Conservation (phyloP, 2,113 vertebrate species). For the Chloebia gouldiae region DNA sequence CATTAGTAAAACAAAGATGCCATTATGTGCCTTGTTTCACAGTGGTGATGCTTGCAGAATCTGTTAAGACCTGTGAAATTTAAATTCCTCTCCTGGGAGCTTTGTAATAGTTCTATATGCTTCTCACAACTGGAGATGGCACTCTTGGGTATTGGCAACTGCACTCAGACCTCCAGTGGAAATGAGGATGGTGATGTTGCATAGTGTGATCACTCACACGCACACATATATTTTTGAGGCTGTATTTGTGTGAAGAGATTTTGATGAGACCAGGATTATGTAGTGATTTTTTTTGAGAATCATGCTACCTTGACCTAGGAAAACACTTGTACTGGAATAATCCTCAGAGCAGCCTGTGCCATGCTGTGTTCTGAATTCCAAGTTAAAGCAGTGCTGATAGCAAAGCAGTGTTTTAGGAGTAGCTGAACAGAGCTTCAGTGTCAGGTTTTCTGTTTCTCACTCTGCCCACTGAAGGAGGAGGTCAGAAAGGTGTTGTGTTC, state of each 20-base stretch:
- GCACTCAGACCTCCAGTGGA: not conserved
- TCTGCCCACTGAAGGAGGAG: not conserved
- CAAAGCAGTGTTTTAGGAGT: not conserved
- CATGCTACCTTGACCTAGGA: not conserved
- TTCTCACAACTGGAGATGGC: not conserved
- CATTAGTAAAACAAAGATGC: not conserved
- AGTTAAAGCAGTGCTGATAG: not conserved
- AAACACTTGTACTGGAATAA: not conserved
- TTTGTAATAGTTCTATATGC: not conserved
- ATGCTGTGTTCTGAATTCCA: not conserved
- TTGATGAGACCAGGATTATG: not conserved
- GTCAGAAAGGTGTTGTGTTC: not conserved
- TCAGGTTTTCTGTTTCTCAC: not conserved
- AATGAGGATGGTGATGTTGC: not conserved
- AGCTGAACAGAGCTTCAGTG: not conserved
- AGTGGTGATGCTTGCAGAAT: not conserved
- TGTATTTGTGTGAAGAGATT: not conserved
- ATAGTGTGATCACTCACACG: no score
- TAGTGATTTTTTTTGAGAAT: not conserved
- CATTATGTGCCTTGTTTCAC: not conserved
- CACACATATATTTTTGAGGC: fast-evolving
- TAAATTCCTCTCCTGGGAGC: not conserved
- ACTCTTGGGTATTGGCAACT: not conserved
- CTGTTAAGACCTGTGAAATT: not conserved
- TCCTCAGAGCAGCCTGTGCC: not conserved